Evolutionary conservation across 2,113 vertebrate species (phyloP), one percentile per base, ranked within the genome.

Genomic region (Vicugna pacos): DNA sequence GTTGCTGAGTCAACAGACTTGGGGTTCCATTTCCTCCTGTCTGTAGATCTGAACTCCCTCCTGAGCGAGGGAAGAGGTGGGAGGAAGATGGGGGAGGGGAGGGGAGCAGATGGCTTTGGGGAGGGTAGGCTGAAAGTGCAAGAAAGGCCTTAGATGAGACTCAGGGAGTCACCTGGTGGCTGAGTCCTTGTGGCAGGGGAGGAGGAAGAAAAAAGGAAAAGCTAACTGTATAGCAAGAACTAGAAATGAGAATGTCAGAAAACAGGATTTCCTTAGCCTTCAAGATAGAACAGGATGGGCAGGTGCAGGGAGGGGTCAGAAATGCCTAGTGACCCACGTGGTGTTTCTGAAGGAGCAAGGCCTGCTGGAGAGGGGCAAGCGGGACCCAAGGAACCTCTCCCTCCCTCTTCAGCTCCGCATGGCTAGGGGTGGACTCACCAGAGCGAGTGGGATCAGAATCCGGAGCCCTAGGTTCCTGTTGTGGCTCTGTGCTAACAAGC

Each of bases 1-100:
- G 76, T 48, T 94, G 95, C 97, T 95, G 92, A 96, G 90, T 96
- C 97, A 95, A 87, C 97, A 94, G 85, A 67, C 93, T 32, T 58
- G 67, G 89, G 85, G 76, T 58, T 92, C 86, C 70, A 86, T 48
- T 76, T 82, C 58, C 83, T 85, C 92, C 95, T 79, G 84, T 89
- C 73, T 64, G n/a, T 30, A 48, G 50, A 30, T 64, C 91, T 89
- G 30, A 67, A 48, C 22, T 30, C 32, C 69, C 76, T 89, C 80
- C 60, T 17, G 69, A 88, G 79, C 52, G 20, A 46, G 65, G 32
- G 67, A 30, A 32, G 65, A 69, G 64, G 32, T 6, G 56, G 38
- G 62, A 42, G 6, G 26, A 54, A 48, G 38, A 16, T 2, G 1
- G 9, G 3, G 30, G n/a, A 24, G 24, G n/a, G 58, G 46, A 12